Conservation (phyloP, 2,113 vertebrate species). For the Crotalus tigris region DNA sequence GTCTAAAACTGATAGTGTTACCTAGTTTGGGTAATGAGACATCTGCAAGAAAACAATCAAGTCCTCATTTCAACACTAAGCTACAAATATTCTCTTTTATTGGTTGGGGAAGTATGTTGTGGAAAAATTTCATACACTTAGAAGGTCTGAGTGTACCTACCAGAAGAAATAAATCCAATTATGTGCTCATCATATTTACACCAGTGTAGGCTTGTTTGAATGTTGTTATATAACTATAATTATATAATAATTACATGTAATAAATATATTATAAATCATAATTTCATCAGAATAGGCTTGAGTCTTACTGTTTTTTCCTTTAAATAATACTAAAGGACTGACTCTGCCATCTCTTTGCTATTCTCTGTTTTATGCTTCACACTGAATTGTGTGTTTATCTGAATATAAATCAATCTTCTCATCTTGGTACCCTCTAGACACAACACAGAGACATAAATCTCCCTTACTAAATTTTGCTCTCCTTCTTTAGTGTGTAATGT, state of each 20-base stretch:
- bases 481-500: background rate
- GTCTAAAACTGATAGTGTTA: background rate
- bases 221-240: background rate
- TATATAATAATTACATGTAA: background rate
- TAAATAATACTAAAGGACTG: background rate
- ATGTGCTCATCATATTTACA: background rate
- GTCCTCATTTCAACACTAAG: background rate
- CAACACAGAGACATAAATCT: background rate
- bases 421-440: background rate
- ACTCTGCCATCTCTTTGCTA: background rate
- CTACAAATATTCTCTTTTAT: background rate
- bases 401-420: background rate
- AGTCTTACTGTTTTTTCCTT: background rate
- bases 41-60: background rate
- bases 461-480: background rate
- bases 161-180: background rate
- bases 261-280: background rate
- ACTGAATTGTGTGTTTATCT: background rate
- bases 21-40: background rate
- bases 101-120: background rate
- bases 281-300: background rate
- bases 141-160: background rate
- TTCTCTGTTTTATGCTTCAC: background rate
- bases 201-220: background rate
- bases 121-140: background rate